phyloP scores from a whole-genome alignment of 2,797 vertebrate genomes.

The Bovichtus variegatus region DNA sequence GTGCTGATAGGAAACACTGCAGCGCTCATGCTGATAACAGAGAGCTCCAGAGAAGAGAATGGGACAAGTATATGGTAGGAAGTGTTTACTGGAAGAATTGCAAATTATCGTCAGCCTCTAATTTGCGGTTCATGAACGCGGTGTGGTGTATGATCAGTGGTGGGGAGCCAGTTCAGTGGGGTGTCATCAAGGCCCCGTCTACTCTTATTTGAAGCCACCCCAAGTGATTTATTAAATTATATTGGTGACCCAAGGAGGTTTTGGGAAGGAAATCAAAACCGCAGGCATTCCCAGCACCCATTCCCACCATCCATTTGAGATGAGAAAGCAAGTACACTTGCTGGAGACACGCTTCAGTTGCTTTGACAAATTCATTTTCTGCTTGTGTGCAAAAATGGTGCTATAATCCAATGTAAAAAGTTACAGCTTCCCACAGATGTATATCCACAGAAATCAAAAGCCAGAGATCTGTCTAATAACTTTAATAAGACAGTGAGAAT shows the following conservation, averaged over 20 bases:
- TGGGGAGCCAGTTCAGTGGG: conserved; percentile 64
- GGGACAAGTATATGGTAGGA: conserved; percentile 38
- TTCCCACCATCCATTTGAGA: conserved; percentile 58
- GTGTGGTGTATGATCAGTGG: conserved; percentile 59
- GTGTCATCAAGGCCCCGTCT: conserved; percentile 65
- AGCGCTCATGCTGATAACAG: conserved; percentile 26
- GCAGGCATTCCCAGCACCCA: conserved; percentile 67
- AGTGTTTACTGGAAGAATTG: conserved; percentile 39
- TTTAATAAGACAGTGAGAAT: conserved; percentile 43
- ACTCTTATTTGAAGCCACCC: conserved; percentile 65
- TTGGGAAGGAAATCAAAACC: conserved; percentile 72
- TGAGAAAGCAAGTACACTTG: conserved; percentile 54
- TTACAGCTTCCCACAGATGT: conserved; percentile 50
- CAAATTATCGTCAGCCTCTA: conserved; percentile 44
- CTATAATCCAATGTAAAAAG: conserved; percentile 35
- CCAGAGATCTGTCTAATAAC: conserved; percentile 43
- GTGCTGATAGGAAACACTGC: conserved; percentile 29
- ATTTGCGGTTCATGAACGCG: conserved; percentile 63
- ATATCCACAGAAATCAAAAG: conserved; percentile 37
- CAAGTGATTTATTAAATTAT: conserved; percentile 76
- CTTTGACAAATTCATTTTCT: conserved; percentile 63
- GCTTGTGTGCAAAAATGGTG: conserved; percentile 41
- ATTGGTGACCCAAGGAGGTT: conserved; percentile 70
- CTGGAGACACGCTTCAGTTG: conserved; percentile 51
- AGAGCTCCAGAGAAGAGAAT: conserved; percentile 37